phyloP scores from a whole-genome alignment of 2,797 vertebrate species.

The Champsocephalus esox region DNA sequence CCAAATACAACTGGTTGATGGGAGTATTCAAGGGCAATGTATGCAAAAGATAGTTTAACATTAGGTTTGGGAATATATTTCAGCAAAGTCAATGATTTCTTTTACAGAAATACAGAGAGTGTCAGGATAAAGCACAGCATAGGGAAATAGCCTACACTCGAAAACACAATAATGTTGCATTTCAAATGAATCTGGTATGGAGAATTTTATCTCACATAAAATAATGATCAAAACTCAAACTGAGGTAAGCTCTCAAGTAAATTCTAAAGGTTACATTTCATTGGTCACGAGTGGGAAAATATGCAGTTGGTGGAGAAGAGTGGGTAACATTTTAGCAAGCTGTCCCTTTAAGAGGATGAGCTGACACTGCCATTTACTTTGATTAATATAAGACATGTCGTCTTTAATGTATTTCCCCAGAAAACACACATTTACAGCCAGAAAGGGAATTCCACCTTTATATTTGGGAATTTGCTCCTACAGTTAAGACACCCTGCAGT shows the following conservation, averaged over 20 bases:
- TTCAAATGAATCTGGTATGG: slow-evolving; percentile 9
- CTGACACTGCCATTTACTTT: slow-evolving; percentile 42
- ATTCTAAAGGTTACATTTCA: slow-evolving; percentile 8
- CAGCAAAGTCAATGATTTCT: background rate
- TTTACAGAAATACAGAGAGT: background rate
- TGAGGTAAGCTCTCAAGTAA: background rate
- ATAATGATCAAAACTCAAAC: background rate
- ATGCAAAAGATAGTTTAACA: slow-evolving; percentile 4
- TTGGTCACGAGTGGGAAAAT: background rate
- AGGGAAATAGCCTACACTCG: background rate
- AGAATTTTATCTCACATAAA: slow-evolving; percentile 2
- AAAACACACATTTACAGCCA: slow-evolving; percentile 13
- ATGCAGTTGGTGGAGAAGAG: slow-evolving; percentile 8
- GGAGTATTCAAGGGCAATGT: background rate
- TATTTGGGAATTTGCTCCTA: background rate
- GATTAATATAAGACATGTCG: slow-evolving; percentile 37
- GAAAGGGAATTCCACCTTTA: background rate
- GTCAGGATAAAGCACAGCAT: slow-evolving; percentile 22
- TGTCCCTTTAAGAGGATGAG: slow-evolving; percentile 67
- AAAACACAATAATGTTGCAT: background rate
- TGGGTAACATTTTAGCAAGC: slow-evolving; percentile 36
- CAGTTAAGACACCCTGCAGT: background rate
- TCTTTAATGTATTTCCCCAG: slow-evolving; percentile 20
- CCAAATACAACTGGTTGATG: background rate
- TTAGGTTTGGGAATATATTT: background rate